These are phyloP conservation scores for Heliocidaris tuberculata DNA, from an alignment of 35 echinoderm and acorn worm species.

Conservation along the genomic window DNA sequence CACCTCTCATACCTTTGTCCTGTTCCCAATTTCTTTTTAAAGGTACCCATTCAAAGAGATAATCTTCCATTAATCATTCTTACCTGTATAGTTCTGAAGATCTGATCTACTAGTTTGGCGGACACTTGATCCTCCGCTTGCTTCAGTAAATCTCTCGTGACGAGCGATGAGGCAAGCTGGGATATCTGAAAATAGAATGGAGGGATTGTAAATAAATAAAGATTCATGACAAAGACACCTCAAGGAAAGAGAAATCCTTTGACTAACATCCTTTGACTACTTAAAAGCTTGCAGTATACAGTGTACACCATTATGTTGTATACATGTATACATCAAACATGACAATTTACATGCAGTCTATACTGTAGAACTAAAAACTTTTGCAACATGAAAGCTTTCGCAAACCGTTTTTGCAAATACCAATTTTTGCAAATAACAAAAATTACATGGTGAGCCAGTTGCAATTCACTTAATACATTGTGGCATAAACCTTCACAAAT, in stretches of 20 bases:
- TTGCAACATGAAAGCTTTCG: no score
- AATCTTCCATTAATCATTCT: background rate
- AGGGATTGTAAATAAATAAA: slow-evolving; percentile 20
- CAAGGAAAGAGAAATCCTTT: background rate
- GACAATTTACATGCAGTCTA: no score
- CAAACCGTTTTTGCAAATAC: no score
- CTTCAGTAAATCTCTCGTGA: slow-evolving; percentile 42
- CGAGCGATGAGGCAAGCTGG: slow-evolving; percentile 35
- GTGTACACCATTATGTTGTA: background rate
- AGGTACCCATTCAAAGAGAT: no score
- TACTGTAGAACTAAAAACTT: no score
- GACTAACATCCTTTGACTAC: background rate
- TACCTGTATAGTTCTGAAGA: slow-evolving; percentile 42
- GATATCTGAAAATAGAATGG: slow-evolving; percentile 28
- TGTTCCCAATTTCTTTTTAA: no score
- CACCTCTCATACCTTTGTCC: no score
- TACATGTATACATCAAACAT: background rate
- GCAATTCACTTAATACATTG: no score
- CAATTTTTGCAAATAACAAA: no score
- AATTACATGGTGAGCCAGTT: no score
- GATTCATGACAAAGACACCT: background rate
- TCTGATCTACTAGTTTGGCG: slow-evolving; percentile 30
- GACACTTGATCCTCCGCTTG: slow-evolving; percentile 15
- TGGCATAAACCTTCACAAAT: no score
- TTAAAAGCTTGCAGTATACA: background rate